These are phyloP conservation scores for Isichthys henryi DNA, from an alignment of 2,113 vertebrate genomes.

Conservation along the genomic window DNA sequence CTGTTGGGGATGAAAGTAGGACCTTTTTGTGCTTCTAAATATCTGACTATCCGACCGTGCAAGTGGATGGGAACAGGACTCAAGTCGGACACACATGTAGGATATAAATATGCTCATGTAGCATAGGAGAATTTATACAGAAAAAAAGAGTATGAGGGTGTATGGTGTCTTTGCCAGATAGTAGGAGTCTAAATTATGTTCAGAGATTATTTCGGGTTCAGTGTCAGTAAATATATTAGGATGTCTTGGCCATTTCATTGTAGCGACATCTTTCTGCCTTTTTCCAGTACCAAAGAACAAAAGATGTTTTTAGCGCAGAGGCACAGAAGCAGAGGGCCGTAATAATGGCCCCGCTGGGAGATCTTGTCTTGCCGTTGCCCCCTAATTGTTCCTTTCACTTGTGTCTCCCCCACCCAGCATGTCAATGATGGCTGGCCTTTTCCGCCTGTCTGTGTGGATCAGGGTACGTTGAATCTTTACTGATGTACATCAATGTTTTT, in stretches of 20 bases:
- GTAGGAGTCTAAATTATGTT: neutral
- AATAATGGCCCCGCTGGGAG: neutral
- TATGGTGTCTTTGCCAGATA: neutral
- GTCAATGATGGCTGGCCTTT: constrained; percentile 77
- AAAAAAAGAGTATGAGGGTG: neutral
- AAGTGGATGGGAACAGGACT: neutral
- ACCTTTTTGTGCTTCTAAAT: neutral
- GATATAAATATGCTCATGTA: neutral
- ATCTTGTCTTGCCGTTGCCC: neutral
- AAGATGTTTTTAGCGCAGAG: neutral
- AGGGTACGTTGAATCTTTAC: constrained; percentile 58
- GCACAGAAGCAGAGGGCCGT: neutral
- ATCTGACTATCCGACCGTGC: neutral
- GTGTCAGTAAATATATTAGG: neutral
- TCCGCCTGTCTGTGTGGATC: constrained; percentile 75
- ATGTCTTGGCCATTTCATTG: neutral
- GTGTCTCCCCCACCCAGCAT: constrained; percentile 59
- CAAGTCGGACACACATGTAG: neutral
- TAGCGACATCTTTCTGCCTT: neutral
- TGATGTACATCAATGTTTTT: neutral
- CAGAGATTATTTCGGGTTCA: neutral
- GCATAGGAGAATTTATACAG: neutral
- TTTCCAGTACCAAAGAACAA: neutral
- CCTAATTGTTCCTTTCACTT: constrained; percentile 7
- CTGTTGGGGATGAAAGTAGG: neutral